phyloP scores from a whole-genome alignment of 1,140 invertebrate genomes.

The Pissodes strobi region DNA sequence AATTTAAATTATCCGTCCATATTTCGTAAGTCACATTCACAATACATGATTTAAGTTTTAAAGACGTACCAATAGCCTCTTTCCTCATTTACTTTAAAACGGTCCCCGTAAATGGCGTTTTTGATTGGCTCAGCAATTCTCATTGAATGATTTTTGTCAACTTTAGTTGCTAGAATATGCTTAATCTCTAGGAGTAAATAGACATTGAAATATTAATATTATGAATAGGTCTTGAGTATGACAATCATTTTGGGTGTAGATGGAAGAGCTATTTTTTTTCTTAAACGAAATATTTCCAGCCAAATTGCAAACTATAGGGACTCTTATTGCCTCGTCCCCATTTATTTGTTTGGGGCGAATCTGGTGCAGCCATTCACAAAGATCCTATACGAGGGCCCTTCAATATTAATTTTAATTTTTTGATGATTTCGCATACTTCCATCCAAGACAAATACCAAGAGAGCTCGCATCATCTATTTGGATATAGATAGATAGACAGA shows the following conservation, averaged over 20 bases:
- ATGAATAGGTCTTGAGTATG: constrained; percentile 34
- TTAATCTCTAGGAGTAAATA: constrained; percentile 39
- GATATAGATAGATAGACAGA: constrained; percentile 23
- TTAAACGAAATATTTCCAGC: constrained; percentile 19
- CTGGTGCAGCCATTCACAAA: constrained; percentile 60
- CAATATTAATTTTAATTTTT: constrained; percentile 38
- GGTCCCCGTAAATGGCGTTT: constrained; percentile 40
- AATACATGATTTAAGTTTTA: constrained; percentile 14
- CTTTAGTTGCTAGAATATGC: constrained; percentile 35
- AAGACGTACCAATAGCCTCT: constrained; percentile 26
- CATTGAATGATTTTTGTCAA: constrained; percentile 43
- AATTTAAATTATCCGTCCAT: constrained; percentile 12
- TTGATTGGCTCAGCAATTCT: constrained; percentile 59
- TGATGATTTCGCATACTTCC: constrained; percentile 29
- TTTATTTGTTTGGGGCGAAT: constrained; percentile 42
- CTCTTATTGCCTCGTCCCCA: constrained; percentile 52
- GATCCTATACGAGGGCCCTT: constrained; percentile 52
- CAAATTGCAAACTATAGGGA: constrained; percentile 39
- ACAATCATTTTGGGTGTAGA: constrained; percentile 52
- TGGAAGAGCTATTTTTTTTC: constrained; percentile 45
- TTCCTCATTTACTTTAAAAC: constrained; percentile 2
- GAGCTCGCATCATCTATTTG: constrained; percentile 23
- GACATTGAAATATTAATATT: constrained; percentile 32
- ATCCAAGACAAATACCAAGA: constrained; percentile 32
- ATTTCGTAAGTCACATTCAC: background rate